Evolutionary conservation across 2,888 invertebrate genomes (phyloP).

Genomic region (Polydrusus pterygomalis): DNA sequence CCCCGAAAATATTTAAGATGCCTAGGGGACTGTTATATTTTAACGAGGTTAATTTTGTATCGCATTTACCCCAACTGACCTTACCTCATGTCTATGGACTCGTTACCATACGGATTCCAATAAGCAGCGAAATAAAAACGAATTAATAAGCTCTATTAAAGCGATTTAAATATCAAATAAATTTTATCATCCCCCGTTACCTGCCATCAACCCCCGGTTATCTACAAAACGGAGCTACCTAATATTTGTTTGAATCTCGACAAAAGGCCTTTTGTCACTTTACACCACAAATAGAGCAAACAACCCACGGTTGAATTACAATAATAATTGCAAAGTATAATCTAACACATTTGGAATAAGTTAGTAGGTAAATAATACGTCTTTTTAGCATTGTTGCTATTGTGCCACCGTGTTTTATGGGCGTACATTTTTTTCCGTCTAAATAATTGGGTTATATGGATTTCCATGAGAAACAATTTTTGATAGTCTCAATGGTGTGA

Average conservation of each 20-base stretch:
- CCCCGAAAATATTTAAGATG: too few relatives aligned
- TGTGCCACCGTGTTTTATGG: conserved; percentile 41
- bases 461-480: conserved; percentile 43
- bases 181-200: conserved; percentile 14
- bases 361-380: conserved; percentile 46
- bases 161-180: conserved; percentile 28
- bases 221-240: conserved; percentile 25
- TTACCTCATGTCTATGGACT: too few relatives aligned
- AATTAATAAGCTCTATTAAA: too few relatives aligned
- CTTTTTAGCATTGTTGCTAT: conserved; percentile 42
- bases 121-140: too few relatives aligned
- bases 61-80: too few relatives aligned
- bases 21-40: too few relatives aligned
- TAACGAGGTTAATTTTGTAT: too few relatives aligned
- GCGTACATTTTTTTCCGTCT: conserved; percentile 42
- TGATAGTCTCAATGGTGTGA: too few relatives aligned
- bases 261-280: conserved; percentile 56
- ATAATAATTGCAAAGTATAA: conserved; percentile 60
- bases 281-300: conserved; percentile 59
- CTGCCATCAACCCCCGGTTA: conserved; percentile 21
- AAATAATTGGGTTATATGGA: conserved; percentile 34
- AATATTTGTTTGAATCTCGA: conserved; percentile 51
- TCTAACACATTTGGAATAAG: conserved; percentile 57
- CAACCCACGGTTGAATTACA: conserved; percentile 52
- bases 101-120: too few relatives aligned